phyloP scores from a whole-genome alignment of 2,113 vertebrate species.

The Pteronura brasiliensis region DNA sequence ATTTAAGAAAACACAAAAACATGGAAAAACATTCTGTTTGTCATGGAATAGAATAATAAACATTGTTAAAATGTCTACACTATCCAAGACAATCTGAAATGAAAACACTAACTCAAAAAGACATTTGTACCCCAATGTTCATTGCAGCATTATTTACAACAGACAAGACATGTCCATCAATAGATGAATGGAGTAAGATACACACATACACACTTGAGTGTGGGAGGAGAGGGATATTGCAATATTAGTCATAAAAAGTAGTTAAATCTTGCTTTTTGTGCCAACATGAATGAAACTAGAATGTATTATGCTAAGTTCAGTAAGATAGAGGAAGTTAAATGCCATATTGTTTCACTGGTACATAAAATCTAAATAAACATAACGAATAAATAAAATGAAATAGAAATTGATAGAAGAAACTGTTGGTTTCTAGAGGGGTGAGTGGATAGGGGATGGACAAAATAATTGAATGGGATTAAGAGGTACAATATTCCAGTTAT shows the following conservation, averaged over 20 bases:
- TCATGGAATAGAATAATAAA: too few relatives aligned
- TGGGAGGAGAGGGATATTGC: background rate
- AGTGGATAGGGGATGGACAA: background rate
- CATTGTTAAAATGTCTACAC: too few relatives aligned
- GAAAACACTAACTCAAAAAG: background rate
- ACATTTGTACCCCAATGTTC: background rate
- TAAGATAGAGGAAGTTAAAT: background rate
- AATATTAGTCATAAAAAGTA: background rate
- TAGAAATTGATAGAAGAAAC: background rate
- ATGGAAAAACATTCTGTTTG: too few relatives aligned
- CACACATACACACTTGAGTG: background rate
- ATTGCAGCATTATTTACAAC: background rate
- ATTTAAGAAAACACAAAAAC: too few relatives aligned
- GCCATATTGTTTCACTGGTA: background rate
- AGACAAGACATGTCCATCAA: background rate
- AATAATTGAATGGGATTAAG: background rate
- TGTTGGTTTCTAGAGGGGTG: background rate
- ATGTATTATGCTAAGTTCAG: background rate
- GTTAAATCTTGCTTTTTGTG: background rate
- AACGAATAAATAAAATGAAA: background rate
- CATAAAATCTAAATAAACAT: background rate
- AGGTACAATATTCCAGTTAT: background rate
- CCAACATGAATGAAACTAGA: background rate
- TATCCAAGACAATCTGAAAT: background rate
- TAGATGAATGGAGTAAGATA: background rate